Conservation (phyloP, 2,113 vertebrate species). For the Xenus cinereus region DNA sequence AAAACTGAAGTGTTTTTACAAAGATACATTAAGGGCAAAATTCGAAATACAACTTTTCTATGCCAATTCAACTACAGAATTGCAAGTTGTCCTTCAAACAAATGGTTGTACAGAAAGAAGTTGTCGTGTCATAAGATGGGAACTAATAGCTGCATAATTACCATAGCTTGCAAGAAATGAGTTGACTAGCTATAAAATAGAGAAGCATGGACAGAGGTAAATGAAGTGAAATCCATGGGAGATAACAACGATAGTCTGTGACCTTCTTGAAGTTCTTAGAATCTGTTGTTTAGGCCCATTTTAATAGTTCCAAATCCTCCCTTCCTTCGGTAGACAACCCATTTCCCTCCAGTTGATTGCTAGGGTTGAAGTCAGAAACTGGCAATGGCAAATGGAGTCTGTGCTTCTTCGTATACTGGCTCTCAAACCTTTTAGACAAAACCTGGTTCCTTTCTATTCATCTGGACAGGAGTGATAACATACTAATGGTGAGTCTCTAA, state of each 20-base stretch:
- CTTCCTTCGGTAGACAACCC: neutral
- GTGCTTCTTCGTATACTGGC: neutral
- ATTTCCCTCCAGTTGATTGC: neutral
- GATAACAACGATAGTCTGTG: neutral
- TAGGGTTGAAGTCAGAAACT: neutral
- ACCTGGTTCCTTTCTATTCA: neutral
- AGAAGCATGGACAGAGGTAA: neutral
- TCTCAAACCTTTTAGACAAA: neutral
- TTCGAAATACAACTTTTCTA: neutral
- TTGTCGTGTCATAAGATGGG: neutral
- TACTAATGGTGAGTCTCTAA: neutral
- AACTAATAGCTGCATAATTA: neutral
- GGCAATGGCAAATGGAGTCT: neutral
- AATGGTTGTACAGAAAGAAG: neutral
- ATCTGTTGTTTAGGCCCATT: neutral
- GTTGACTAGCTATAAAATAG: neutral
- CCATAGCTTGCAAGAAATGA: neutral
- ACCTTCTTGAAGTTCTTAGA: neutral
- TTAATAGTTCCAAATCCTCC: neutral
- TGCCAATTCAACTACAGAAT: neutral
- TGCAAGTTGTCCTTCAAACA: neutral
- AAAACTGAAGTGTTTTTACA: neutral
- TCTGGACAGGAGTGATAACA: neutral
- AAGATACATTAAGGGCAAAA: neutral
- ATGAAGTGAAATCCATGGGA: neutral